Evolutionary conservation across 1,140 invertebrate genomes (phyloP).

Genomic region (Gerris buenoi): DNA sequence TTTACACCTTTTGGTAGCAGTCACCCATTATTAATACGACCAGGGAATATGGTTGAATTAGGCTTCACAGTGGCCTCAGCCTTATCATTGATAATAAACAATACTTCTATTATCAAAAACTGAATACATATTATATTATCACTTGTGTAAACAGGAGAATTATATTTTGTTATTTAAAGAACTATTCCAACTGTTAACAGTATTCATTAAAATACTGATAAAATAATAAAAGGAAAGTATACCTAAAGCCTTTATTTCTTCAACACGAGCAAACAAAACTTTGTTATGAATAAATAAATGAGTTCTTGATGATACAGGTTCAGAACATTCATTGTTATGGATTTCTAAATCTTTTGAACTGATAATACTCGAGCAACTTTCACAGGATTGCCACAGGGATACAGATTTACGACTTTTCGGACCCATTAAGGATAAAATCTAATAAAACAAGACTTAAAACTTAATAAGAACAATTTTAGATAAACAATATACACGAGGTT

Average conservation of each 20-base stretch:
- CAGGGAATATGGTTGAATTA: neutral
- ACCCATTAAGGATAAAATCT: no score
- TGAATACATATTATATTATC: neutral
- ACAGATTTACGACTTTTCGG: conserved; percentile 28
- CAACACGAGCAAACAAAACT: conserved; percentile 30
- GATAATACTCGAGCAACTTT: conserved; percentile 27
- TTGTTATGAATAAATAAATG: conserved; percentile 32
- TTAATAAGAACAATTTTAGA: no score
- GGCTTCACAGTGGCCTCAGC: neutral
- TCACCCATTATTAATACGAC: no score
- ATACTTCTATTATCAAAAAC: neutral
- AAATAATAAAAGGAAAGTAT: conserved; percentile 20
- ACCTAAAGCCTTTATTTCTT: conserved; percentile 33
- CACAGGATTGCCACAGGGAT: conserved; percentile 28
- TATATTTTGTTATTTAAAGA: neutral
- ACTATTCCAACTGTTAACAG: neutral
- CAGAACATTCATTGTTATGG: conserved; percentile 32
- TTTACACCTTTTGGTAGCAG: no score
- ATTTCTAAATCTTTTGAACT: conserved; percentile 25
- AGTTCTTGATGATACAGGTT: conserved; percentile 24
- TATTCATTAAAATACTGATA: conserved; percentile 3
- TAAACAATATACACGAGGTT: no score
- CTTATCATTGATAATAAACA: neutral
- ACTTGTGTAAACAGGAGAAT: conserved; percentile 10
- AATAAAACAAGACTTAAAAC: no score